Conservation (phyloP, 2,888 invertebrate species). For the Deladenus siricidicola region DNA sequence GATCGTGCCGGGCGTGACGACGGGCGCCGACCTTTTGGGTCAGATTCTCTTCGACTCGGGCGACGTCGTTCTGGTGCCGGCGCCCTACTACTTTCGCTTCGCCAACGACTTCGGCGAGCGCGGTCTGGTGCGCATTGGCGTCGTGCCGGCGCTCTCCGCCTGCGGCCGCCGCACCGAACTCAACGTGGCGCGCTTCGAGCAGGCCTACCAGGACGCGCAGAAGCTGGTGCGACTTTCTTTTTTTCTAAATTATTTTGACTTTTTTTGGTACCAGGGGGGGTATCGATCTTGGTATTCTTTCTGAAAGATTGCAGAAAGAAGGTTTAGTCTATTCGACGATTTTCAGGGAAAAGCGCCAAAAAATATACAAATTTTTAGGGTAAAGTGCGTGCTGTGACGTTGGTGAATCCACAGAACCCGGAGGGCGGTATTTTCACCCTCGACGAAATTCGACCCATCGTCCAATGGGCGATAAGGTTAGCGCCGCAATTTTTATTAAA, state of each 20-base stretch:
- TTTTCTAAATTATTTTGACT: too few relatives aligned
- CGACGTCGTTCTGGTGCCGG: constrained; percentile 23
- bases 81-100: constrained; percentile 35
- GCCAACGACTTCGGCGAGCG: constrained; percentile 33
- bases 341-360: too few relatives aligned
- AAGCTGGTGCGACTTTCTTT: constrained; percentile 2
- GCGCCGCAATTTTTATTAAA: background rate
- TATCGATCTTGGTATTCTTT: too few relatives aligned
- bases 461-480: constrained; percentile 29
- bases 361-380: constrained; percentile 1
- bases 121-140: constrained; percentile 19
- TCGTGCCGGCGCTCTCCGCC: constrained; percentile 23
- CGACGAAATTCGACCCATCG: constrained; percentile 30
- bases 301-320: too few relatives aligned
- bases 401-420: constrained; percentile 34
- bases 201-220: constrained; percentile 17
- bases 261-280: too few relatives aligned
- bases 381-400: constrained; percentile 27
- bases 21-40: constrained; percentile 28
- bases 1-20: constrained; percentile 30
- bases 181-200: constrained; percentile 29
- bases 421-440: constrained; percentile 32
- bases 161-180: constrained; percentile 17
- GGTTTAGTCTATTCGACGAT: too few relatives aligned
- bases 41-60: constrained; percentile 33